phyloP scores from a whole-genome alignment of 2,797 vertebrate genomes.

The Microtus agrestis region DNA sequence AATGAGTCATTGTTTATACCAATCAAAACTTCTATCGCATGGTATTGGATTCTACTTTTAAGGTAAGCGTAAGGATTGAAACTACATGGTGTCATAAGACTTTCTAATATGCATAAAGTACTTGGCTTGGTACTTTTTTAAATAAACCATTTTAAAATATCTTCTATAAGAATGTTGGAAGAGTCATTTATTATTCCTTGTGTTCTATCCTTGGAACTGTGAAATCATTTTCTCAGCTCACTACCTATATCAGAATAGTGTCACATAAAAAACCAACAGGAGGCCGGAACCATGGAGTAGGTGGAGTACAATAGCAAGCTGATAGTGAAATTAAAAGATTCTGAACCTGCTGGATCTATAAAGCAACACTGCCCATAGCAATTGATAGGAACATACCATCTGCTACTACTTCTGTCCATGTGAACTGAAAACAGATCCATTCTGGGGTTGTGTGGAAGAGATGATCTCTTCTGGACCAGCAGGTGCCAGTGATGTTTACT shows the following conservation, averaged over 20 bases:
- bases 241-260: background rate
- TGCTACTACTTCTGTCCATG: background rate
- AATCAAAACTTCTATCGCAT: background rate
- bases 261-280: background rate
- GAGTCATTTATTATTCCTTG: background rate
- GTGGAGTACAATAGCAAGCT: background rate
- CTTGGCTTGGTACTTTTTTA: no score
- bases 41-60: no score
- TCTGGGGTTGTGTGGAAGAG: background rate
- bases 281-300: background rate
- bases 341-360: background rate
- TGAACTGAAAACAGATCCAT: background rate
- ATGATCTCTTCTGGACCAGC: background rate
- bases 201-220: background rate
- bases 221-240: background rate
- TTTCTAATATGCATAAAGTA: background rate
- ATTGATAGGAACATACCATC: background rate
- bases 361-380: background rate
- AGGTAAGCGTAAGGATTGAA: fast-evolving
- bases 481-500: background rate
- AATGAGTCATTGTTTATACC: background rate
- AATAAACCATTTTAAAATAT: background rate
- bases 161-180: background rate
- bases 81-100: no score
- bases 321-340: fast-evolving